Evolutionary conservation across 2,888 invertebrate genomes (phyloP), one percentile per base, ranked within the genome.

Genomic region (Leptogaster cylindrica): DNA sequence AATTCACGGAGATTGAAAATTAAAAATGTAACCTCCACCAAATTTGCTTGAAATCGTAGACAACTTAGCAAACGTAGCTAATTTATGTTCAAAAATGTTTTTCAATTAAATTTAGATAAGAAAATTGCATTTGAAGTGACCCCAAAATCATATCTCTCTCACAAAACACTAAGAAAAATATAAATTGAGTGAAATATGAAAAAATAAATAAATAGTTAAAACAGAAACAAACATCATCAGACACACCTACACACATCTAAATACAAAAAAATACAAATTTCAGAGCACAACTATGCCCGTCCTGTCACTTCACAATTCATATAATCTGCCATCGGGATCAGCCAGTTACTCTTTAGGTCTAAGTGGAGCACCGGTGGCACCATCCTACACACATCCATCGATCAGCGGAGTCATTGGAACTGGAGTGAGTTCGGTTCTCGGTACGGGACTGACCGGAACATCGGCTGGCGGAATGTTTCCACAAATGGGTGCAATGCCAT

Each of bases 251-350:
- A 67, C 50, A 63, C 68, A 68, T 67, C 65, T 63, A 68, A 68
- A 68, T 48, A 65, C 39, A 52, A 65, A 65, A 52, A 68, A 64
- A 68, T 61, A 68, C 68, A 68, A 67, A 66, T 86, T 86, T 76
- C 86, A 87, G 82, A 87, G 86, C 82, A 86, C 83, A 81, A 86
- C 87, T 71, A 86, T 87, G 87, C 87, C 86, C 71, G 79, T 80
- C 73, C 77, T 82, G 75, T 86, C 87, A 71, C 82, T 86, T 73
- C 79, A 75, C 67, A 80, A 80, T 77, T 77, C 80, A 76, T 81
- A 81, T 76, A 77, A 80, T 71, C 74, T 80, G 73, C 80, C 80
- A 72, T 77, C 81, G 72, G 79, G 78, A 72, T 77, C 81, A 71
- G 78, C 76, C 68, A 81, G 79, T 73, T 81, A 81, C 73, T 79